Evolutionary conservation across 1,140 invertebrate species (phyloP).

Genomic region (Neelides sp.): DNA sequence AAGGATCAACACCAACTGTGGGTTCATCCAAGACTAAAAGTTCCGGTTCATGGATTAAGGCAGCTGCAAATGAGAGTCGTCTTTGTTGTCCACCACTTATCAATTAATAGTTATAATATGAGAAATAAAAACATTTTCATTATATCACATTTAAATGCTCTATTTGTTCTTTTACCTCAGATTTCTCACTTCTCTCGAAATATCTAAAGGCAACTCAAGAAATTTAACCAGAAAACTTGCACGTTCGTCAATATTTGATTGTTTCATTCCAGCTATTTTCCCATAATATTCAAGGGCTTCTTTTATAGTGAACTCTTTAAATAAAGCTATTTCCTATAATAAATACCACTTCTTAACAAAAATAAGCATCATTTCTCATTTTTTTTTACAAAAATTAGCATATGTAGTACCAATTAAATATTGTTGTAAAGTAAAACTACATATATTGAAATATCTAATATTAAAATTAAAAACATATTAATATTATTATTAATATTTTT

Average conservation of each 20-base stretch:
- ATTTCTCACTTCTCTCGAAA: constrained; percentile 38
- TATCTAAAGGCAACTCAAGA: constrained; percentile 57
- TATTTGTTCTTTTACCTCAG: constrained; percentile 46
- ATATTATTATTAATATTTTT: not conserved
- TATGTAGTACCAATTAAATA: no score
- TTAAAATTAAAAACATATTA: not conserved
- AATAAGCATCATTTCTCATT: not conserved
- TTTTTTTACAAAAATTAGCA: not conserved
- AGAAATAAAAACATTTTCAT: not conserved
- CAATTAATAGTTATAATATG: not conserved
- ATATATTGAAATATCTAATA: no score
- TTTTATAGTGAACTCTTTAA: constrained; percentile 76
- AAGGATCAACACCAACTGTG: constrained; percentile 18
- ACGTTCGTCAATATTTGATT: constrained; percentile 55
- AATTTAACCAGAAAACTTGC: constrained; percentile 78
- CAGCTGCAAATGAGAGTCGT: not conserved
- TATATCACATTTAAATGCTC: not conserved
- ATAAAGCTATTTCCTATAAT: constrained; percentile 75
- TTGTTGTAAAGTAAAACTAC: no score
- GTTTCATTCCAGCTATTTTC: constrained; percentile 67
- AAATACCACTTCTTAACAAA: no score
- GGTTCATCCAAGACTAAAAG: constrained; percentile 11
- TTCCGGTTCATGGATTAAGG: not conserved
- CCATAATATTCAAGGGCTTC: constrained; percentile 88
- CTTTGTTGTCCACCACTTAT: not conserved